Conservation (phyloP, 2,888 invertebrate species). For the Cheilosia soror region DNA sequence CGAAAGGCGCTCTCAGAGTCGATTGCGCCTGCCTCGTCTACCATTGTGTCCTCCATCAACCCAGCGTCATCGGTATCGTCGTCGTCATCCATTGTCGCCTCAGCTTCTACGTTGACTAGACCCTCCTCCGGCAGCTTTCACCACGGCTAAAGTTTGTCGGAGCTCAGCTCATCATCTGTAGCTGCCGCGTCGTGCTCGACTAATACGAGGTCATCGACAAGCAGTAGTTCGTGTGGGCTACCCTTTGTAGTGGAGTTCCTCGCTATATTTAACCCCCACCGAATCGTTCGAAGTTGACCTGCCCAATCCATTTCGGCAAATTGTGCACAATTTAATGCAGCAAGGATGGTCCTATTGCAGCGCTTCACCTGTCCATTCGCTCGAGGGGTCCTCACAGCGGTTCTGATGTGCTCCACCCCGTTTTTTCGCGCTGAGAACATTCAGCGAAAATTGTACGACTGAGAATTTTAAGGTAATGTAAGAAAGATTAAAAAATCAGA, state of each 20-base stretch:
- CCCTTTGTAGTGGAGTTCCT: constrained; percentile 23
- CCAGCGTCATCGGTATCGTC: neutral
- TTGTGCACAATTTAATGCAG: no score
- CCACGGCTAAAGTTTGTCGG: constrained; percentile 33
- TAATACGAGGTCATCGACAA: neutral
- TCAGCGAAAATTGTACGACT: no score
- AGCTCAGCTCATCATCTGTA: constrained; percentile 59
- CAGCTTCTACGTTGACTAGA: neutral
- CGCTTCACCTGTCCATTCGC: constrained; percentile 44
- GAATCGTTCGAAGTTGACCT: constrained; percentile 16
- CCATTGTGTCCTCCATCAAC: neutral
- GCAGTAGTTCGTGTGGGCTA: no score
- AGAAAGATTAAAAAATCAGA: no score
- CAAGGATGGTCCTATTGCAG: no score
- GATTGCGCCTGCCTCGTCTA: no score
- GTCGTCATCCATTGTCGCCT: neutral
- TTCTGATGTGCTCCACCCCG: constrained; percentile 75
- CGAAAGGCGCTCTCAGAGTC: neutral
- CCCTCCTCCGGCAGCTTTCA: constrained; percentile 26
- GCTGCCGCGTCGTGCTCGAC: constrained; percentile 22
- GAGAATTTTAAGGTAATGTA: no score
- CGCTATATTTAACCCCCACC: constrained; percentile 23
- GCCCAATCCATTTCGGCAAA: constrained; percentile 35
- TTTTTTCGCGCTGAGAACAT: neutral
- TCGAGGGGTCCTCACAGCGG: neutral